Evolutionary conservation across 1,140 invertebrate species (phyloP), one percentile per base, ranked within the genome.

Genomic region (Zaprionus capensis): DNA sequence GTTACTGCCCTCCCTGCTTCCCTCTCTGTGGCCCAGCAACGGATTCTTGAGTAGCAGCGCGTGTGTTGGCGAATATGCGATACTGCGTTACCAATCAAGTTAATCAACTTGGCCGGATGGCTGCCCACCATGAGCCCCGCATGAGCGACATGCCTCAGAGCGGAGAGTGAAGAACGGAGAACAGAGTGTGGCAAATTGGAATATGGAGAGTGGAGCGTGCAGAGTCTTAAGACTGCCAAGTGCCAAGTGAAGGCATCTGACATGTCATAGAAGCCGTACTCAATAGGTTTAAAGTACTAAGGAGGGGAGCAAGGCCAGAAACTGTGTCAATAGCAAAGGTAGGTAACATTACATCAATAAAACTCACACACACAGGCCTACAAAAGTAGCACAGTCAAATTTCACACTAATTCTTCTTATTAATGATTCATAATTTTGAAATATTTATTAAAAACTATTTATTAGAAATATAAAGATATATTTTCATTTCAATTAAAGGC

Each of bases 1-100:
- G 71, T 31, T 57, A 14, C 26, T 46, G 4, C 46, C 12, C 46
- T n/a, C 9, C 12, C 20, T n/a, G 1, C 12, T 24, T 20, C 22
- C 12, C 46, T 24, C 46, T 1, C 46, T n/a, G 7, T n/a, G 7
- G 46, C n/a, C 46, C 46, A 51, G 11, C 20, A 51, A 4, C 55
- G 62, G 58, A 71, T 87, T 87, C 85, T 87, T 88, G 71, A 69
- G 75, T 71, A 67, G 67, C 36, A 31, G 26, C 71, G 67, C 57
- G 69, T 79, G 85, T 90, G 85, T 90, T 90, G 85, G 85, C 85
- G 85, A 90, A 80, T 90, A 74, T 76, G 78, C 80, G 68, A 76
- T 73, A 84, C 88, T 90, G 84, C 85, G 85, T 90, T 90, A 90
- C 85, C 85, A 90, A 90, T 90, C 85, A 90, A 90, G 85, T 90